phyloP scores from a whole-genome alignment of 2,797 vertebrate genomes.

The Gambelia wislizenii region DNA sequence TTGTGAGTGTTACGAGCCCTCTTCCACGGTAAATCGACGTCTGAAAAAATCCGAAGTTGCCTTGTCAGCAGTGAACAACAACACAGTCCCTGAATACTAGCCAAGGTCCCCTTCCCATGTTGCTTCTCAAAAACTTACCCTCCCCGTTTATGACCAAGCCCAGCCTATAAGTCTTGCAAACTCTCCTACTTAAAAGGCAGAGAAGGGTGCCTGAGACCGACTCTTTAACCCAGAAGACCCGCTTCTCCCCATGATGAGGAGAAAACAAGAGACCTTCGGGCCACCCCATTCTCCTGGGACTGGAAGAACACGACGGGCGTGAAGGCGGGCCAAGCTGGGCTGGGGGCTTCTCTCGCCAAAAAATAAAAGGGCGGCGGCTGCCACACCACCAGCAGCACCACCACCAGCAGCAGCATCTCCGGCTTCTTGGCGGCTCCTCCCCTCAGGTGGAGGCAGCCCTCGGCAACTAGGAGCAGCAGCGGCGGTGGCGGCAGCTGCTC shows the following conservation, averaged over 20 bases:
- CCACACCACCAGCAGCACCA: background rate
- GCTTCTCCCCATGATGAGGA: no score
- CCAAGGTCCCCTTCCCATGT: no score
- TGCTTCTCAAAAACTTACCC: background rate
- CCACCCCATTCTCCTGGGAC: background rate
- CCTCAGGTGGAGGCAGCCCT: slow-evolving; percentile 18
- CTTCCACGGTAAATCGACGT: no score
- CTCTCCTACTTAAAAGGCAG: background rate
- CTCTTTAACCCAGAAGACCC: background rate
- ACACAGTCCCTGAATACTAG: no score
- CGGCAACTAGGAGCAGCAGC: background rate
- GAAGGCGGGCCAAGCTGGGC: background rate
- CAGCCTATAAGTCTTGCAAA: no score
- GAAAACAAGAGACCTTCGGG: background rate
- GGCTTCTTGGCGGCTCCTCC: slow-evolving; percentile 13
- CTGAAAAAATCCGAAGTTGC: no score
- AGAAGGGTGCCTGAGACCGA: background rate
- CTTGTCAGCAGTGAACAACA: no score
- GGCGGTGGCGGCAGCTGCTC: background rate
- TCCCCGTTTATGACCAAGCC: background rate
- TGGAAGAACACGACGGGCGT: no score
- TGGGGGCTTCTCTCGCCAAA: no score
- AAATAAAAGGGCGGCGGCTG: background rate
- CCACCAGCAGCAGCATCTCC: no score
- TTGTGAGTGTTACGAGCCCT: no score